A percentile compares a stretch with the other conserved stretches of the same genome.
Conservation (phyloP, 2,797 vertebrate species). For the Sebastolobus alascanus region DNA sequence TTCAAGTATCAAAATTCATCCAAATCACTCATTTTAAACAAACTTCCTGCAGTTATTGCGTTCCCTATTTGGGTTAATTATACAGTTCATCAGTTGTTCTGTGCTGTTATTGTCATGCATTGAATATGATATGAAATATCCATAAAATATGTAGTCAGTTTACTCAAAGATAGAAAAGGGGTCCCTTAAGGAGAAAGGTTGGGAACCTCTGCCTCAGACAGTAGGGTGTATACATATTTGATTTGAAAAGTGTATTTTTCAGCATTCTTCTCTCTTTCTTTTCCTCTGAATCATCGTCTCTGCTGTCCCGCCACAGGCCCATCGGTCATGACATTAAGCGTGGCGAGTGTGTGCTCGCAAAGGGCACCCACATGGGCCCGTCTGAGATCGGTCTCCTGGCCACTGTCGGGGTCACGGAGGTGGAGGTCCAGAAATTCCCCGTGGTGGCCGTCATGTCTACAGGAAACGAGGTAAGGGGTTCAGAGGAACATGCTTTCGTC, state of each 20-base stretch:
- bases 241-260: neutral
- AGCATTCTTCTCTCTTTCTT: neutral
- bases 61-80: too few relatives aligned
- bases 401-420: conserved; percentile 98
- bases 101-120: too few relatives aligned
- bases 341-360: conserved; percentile 97
- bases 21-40: too few relatives aligned
- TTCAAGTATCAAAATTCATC: too few relatives aligned
- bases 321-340: conserved; percentile 99
- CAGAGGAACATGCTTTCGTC: neutral
- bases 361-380: conserved; percentile 98
- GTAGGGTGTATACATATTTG: neutral
- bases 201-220: neutral
- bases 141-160: too few relatives aligned
- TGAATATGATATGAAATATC: too few relatives aligned
- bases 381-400: conserved; percentile 98
- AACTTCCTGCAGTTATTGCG: too few relatives aligned
- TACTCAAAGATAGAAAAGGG: too few relatives aligned
- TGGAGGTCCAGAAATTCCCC: conserved; percentile 99
- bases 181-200: too few relatives aligned
- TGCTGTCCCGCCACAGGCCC: conserved; percentile 84
- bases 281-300: neutral
- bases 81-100: too few relatives aligned
- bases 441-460: conserved; percentile 99
- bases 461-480: conserved; percentile 92